Conservation (phyloP, 2,888 invertebrate genomes). For the Gonocerus acuteangulatus region DNA sequence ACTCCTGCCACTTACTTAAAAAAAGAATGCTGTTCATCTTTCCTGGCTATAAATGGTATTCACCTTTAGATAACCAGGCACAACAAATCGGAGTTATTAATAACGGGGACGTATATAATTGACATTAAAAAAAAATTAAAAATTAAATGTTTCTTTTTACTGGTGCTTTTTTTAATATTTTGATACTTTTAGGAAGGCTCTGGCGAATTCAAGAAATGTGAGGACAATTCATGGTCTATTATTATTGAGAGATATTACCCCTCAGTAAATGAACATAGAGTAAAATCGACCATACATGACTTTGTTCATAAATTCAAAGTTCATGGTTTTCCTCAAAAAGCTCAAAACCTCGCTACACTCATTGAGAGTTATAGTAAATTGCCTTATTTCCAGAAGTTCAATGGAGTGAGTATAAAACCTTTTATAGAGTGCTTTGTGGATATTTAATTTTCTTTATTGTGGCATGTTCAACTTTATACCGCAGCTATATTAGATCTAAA, state of each 20-base stretch:
- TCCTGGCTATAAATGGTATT: no score
- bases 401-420: neutral
- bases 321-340: conserved; percentile 34
- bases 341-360: conserved; percentile 28
- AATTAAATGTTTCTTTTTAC: no score
- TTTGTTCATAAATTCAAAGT: conserved; percentile 32
- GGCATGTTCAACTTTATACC: no score
- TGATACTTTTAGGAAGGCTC: conserved; percentile 28
- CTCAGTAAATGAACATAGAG: conserved; percentile 27
- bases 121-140: no score
- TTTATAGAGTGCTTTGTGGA: no score
- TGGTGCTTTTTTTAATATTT: no score
- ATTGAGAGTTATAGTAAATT: conserved; percentile 23
- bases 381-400: conserved; percentile 29
- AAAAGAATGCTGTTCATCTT: no score
- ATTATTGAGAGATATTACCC: conserved; percentile 28
- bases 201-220: conserved; percentile 19
- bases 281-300: conserved; percentile 21
- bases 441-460: neutral
- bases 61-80: no score
- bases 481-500: neutral
- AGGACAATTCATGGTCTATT: conserved; percentile 28
- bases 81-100: no score
- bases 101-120: no score
- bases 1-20: no score